Base-by-base conservation (phyloP, 2,113 vertebrate genomes). In the Himantopus leucocephalus region DNA sequence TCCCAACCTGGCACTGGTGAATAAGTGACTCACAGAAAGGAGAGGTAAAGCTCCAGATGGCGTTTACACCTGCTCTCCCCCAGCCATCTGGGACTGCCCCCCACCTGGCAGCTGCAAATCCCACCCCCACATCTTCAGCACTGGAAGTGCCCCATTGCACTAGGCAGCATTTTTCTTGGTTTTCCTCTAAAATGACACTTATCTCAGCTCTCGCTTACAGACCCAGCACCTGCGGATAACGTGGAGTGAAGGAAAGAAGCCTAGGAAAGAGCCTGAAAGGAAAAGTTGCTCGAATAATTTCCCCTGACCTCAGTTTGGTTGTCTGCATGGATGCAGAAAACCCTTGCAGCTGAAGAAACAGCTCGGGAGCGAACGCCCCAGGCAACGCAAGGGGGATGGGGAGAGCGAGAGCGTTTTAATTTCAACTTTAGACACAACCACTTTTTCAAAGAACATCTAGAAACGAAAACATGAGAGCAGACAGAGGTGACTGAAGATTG, bases 41-140 rank as follows among this genome's bases (percentile, higher is more conserved):
- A 71, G 83, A 95, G 92, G 87, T 81, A 64, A 66, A 85, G 74
- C 75, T 95, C 77, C 96, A 97, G 94, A 96, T 94, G 93, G 94
- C 66, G 56, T 63, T 80, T n/a, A 74, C 93, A 96, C 91, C 94
- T 94, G 94, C 90, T 77, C 32, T 16, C 88, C 83, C 24, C 63
- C 74, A 53, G 43, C 88, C 93, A 96, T 88, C 93, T 96, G 95
- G 75, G 71, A 19, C 83, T 80, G 71, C 78, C 45, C 68, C 85
- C 85, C 75, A 45, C 79, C 72, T 50, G n/a, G 63, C 95, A 97
- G 92, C 93, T 93, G 95, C 32, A 39, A 41, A 74, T 76, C 82
- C 88, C 85, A 92, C 89, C 68, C 56, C 75, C 91, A 88, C 75
- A 39, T 24, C 75, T 26, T 32, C 78, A 48, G 74, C 73, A 16